phyloP scores from a whole-genome alignment of 2,797 vertebrate species.

The Sylvia borin region DNA sequence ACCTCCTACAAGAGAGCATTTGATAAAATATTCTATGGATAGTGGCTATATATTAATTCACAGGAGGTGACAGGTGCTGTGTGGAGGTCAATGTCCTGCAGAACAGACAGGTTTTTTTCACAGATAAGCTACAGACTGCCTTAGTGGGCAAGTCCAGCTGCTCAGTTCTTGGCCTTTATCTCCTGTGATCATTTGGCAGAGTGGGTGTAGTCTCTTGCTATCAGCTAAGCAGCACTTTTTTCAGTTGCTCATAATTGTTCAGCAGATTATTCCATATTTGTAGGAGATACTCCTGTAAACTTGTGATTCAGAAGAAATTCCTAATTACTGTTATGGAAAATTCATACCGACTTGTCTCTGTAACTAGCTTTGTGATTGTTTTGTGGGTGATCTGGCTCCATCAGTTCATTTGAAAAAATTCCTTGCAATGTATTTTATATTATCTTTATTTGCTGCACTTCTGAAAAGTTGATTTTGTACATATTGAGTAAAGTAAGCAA shows the following conservation, averaged over 20 bases:
- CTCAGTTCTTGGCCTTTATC: slow-evolving; percentile 8
- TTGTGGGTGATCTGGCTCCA: background rate
- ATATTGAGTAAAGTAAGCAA: background rate
- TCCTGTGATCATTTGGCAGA: background rate
- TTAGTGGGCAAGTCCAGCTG: background rate
- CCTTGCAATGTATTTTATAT: background rate
- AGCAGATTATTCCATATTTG: background rate
- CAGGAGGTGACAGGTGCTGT: background rate
- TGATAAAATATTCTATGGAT: background rate
- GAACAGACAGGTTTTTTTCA: background rate
- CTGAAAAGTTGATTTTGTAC: background rate
- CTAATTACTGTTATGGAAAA: background rate
- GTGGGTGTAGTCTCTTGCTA: background rate
- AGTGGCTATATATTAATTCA: background rate
- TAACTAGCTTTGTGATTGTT: background rate
- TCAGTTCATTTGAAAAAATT: background rate
- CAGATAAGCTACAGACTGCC: background rate
- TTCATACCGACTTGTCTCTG: background rate
- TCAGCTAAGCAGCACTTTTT: background rate
- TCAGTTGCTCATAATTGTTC: background rate
- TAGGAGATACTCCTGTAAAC: background rate
- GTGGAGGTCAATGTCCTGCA: background rate
- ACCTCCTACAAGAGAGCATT: background rate
- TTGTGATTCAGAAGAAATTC: background rate
- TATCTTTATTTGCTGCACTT: background rate